phyloP scores from a whole-genome alignment of 2,797 vertebrate species.

The Gymnothorax reevesii region DNA sequence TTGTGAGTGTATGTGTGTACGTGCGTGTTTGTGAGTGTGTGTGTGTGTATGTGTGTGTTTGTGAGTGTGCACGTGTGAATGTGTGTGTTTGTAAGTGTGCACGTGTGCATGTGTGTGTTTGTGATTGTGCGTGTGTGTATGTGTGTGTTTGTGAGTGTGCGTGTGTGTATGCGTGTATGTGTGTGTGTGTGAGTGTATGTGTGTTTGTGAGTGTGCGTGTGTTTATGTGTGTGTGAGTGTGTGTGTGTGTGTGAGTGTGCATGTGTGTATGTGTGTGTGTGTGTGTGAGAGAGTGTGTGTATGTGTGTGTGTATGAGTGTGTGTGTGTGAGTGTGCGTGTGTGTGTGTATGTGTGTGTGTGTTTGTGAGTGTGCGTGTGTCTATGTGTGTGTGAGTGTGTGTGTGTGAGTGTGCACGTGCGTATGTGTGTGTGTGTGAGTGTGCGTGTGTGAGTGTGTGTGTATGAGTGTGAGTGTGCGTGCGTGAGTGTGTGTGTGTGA shows the following conservation, averaged over 20 bases:
- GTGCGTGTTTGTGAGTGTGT: not conserved
- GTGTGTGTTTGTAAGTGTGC: not conserved
- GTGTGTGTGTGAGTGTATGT: slow-evolving; percentile 1
- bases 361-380: not conserved
- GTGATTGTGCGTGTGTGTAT: too few relatives aligned
- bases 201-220: not conserved
- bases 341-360: not conserved
- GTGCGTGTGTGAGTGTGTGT: slow-evolving; percentile 5
- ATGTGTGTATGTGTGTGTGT: not conserved
- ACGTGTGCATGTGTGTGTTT: not conserved
- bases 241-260: not conserved
- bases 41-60: not conserved
- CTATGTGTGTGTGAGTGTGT: not conserved
- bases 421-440: not conserved
- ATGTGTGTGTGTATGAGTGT: too few relatives aligned
- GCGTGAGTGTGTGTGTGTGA: too few relatives aligned
- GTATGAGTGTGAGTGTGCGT: not conserved
- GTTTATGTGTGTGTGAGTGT: not conserved
- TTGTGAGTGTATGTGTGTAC: too few relatives aligned
- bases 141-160: not conserved
- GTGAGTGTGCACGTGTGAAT: too few relatives aligned
- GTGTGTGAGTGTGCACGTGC: not conserved
- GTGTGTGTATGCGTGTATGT: not conserved
- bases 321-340: not conserved
- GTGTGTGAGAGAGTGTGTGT: too few relatives aligned